phyloP scores from a whole-genome alignment of 2,888 invertebrate species.

The Hirudinaria manillensis region DNA sequence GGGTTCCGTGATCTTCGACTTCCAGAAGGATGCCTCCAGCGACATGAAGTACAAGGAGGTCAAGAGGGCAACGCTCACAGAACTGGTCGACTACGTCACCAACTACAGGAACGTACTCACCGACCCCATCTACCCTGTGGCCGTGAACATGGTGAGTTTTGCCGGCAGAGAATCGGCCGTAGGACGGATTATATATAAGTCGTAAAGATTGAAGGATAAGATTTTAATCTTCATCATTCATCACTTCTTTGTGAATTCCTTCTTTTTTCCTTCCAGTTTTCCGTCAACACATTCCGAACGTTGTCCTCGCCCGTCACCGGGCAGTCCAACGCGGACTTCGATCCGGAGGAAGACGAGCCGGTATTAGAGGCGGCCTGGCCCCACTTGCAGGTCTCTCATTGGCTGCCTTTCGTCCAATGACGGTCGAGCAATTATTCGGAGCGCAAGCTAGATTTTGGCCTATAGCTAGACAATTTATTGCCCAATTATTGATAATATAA shows the following conservation, averaged over 20 bases:
- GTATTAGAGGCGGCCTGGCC: slow-evolving; percentile 99
- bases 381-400: slow-evolving; percentile 66
- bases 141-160: slow-evolving; percentile 87
- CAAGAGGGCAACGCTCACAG: slow-evolving; percentile 89
- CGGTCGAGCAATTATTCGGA: neutral
- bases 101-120: slow-evolving; percentile 85
- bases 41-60: slow-evolving; percentile 99
- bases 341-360: slow-evolving; percentile 72
- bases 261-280: slow-evolving; percentile 45
- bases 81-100: slow-evolving; percentile 93
- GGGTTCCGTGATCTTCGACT: slow-evolving; percentile 97
- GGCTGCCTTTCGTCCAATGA: neutral
- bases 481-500: no score
- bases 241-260: neutral
- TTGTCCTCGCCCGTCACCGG: slow-evolving; percentile 75
- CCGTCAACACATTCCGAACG: slow-evolving; percentile 84
- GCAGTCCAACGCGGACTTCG: slow-evolving; percentile 55
- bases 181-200: neutral
- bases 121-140: slow-evolving; percentile 94
- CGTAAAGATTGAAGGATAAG: no score
- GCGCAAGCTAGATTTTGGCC: neutral
- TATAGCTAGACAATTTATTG: no score
- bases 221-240: neutral
- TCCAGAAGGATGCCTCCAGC: slow-evolving; percentile 82
- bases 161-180: neutral